Base-by-base conservation (phyloP, 2,888 invertebrate genomes). In the Netelia virgata region DNA sequence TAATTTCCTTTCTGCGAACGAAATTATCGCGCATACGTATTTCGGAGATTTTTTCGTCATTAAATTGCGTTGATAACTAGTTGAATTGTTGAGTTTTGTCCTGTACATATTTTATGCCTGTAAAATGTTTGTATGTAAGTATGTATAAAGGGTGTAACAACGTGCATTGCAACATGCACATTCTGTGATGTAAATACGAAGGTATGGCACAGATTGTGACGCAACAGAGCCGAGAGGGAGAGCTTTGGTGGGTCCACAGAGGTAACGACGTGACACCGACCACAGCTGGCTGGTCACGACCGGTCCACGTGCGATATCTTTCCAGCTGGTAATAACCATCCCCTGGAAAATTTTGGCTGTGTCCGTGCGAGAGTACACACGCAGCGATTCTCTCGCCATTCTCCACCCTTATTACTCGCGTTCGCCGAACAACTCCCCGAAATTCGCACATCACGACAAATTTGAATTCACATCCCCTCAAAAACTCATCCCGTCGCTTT, bases 321-420 rank as follows among this genome's bases (percentile, higher is more conserved):
- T 47, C 77, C 47, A 50, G 59, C 77, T 61, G 63, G 76, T 78
- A 74, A 85, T 78, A 82, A 77, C 85, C 74, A 82, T 85, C 66
- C 68, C 66, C 83, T 80, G 66, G 66, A 79, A 85, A 86, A 86
- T 85, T 77, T 77, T 72, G 79, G 75, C 80, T 84, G 84, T 77
- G 69, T 23, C 57, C 68, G 20, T 43, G 18, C 36, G 41, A 64
- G 50, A 69, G 16, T 57, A 23, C 23, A 41, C 70, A 41, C 43
- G 63, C 53, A 66, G 47, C 43, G 57, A 36, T 69, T 59, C 36
- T 53, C 73, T 18, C 18, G 70, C 55, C 64, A 53, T 78, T 50
- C 59, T 57, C 47, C 76, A 18, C 50, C 23, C 61, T 53, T 75
- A 36, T 78, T 41, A 64, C 61, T 69, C 69, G 66, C n/a, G 59